Conservation (phyloP, 2,113 vertebrate species). For the Thomomys bottae region DNA sequence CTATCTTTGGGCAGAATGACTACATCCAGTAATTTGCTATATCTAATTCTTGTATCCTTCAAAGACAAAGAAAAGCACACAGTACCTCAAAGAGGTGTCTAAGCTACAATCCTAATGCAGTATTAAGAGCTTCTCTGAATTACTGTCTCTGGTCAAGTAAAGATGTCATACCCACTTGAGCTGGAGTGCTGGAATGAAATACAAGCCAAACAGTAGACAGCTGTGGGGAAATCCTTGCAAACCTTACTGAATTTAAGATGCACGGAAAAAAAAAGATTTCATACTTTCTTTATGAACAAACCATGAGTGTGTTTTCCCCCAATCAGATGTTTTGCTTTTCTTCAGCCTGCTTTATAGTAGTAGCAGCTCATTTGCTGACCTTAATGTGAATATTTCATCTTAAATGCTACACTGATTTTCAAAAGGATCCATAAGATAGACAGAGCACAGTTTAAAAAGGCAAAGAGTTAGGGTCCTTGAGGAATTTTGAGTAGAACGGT, state of each 20-base stretch:
- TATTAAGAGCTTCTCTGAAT: not conserved
- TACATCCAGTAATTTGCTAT: not conserved
- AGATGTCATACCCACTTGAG: too few species aligned
- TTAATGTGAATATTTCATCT: constrained; percentile 59
- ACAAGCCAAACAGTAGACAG: not conserved
- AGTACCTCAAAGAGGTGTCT: not conserved
- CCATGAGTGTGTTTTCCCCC: not conserved
- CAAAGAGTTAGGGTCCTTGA: constrained; percentile 70
- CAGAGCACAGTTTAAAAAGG: constrained; percentile 61
- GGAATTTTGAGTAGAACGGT: constrained; percentile 58
- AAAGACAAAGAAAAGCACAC: accelerated
- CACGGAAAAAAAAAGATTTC: not conserved
- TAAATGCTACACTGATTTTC: constrained; percentile 51
- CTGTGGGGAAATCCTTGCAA: not conserved
- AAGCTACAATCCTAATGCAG: not conserved
- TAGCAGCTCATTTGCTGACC: constrained; percentile 56
- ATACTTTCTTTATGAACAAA: not conserved
- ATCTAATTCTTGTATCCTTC: not conserved
- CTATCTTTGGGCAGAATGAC: not conserved
- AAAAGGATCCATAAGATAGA: constrained; percentile 39
- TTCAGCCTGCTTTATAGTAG: not conserved
- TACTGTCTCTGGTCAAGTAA: accelerated
- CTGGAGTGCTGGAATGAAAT: not conserved
- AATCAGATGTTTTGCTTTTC: constrained; percentile 26
- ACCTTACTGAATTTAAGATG: not conserved